phyloP scores from a whole-genome alignment of 2,888 invertebrate genomes.

The Tenthredo notha region DNA sequence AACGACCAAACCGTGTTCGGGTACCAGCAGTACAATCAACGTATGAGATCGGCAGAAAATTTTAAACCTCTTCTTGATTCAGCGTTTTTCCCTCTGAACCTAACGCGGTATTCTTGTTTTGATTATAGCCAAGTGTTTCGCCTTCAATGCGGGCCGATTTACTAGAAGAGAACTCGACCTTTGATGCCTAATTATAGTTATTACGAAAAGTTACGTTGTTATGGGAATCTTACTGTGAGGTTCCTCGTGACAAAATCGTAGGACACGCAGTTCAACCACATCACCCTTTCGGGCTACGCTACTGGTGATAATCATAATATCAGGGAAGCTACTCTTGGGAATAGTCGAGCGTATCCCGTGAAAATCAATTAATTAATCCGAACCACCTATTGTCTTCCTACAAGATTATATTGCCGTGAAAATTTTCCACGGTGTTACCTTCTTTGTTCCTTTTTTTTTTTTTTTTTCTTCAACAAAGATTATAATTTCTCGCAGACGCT shows the following conservation, averaged over 20 bases:
- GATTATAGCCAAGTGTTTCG: background rate
- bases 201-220: background rate
- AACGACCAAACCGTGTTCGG: conserved; percentile 9
- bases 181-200: background rate
- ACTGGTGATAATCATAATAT: conserved; percentile 24
- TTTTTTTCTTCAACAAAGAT: background rate
- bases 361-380: conserved; percentile 65
- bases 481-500: background rate
- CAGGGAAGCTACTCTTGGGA: background rate
- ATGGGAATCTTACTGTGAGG: background rate
- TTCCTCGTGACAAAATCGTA: background rate
- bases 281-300: background rate
- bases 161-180: background rate
- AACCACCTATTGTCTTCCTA: conserved; percentile 59
- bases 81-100: conserved; percentile 1
- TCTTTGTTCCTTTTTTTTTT: background rate
- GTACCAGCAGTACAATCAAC: background rate
- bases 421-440: conserved; percentile 47
- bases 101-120: background rate
- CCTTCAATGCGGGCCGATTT: background rate
- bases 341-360: conserved; percentile 30
- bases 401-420: conserved; percentile 62
- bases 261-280: background rate
- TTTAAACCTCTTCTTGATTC: background rate
- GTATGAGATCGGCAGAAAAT: background rate